phyloP scores from a whole-genome alignment of 2,797 vertebrate species.

The Naso thynnoides region DNA sequence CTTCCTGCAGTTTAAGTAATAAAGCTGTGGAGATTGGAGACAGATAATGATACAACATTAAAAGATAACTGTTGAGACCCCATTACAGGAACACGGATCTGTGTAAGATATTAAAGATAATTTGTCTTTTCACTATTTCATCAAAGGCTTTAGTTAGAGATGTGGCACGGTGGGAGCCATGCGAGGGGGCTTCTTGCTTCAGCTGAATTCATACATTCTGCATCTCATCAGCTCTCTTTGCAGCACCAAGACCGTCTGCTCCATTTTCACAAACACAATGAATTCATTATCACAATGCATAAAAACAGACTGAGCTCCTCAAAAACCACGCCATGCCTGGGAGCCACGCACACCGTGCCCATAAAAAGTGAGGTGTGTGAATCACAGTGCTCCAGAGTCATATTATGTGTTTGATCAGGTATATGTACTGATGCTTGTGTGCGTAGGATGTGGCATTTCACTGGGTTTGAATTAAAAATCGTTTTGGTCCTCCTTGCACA shows the following conservation, averaged over 20 bases:
- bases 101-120: conserved; percentile 58
- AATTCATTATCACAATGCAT: conserved; percentile 72
- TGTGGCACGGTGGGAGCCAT: conserved; percentile 41
- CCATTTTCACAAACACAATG: conserved; percentile 76
- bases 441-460: conserved; percentile 70
- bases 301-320: conserved; percentile 53
- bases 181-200: conserved; percentile 39
- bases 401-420: conserved; percentile 51
- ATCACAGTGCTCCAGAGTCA: conserved; percentile 28
- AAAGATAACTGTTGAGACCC: conserved; percentile 51
- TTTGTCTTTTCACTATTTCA: conserved; percentile 71
- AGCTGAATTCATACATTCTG: conserved; percentile 67
- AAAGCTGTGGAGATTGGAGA: conserved; percentile 38
- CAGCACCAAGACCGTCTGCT: conserved; percentile 67
- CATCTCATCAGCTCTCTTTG: conserved; percentile 53
- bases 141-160: conserved; percentile 40
- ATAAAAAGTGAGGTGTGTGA: conserved; percentile 35
- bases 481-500: conserved; percentile 48
- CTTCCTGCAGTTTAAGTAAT: conserved; percentile 44
- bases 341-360: conserved; percentile 20
- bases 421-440: conserved; percentile 44
- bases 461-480: conserved; percentile 74
- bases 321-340: conserved; percentile 36
- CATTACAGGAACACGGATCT: conserved; percentile 39
- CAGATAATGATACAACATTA: conserved; percentile 40